Evolutionary conservation across 2,113 vertebrate genomes (phyloP), one percentile per base, ranked within the genome.

Genomic region (Colaptes auratus): DNA sequence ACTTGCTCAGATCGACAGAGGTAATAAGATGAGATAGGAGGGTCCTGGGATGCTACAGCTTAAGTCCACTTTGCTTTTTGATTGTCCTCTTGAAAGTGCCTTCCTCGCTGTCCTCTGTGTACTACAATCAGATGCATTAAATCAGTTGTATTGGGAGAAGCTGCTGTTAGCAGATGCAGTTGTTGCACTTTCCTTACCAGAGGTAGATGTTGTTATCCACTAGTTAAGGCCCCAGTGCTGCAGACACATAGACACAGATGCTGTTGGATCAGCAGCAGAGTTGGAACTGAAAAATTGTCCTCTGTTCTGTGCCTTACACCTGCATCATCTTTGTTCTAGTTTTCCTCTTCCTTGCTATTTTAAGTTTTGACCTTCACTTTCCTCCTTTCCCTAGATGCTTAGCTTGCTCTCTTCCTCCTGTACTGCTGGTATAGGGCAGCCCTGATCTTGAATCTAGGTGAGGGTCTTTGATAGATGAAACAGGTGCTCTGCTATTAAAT

Each of bases 1-100:
- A 96, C 98, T 99, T 96, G 99, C 98, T 95, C 98, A 99, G 96
- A 99, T 99, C 63, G 98, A 99, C 93, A 98, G 98, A 98, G 99
- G 99, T 99, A 95, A 97, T 93, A 65, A 58, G 60, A 75, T 67
- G 69, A 91, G 85, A 63, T 56, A 89, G 36, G 44, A 85, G 87
- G 39, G 60, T 66, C 42, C 53, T 10, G 48, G 69, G 28, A 76
- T 79, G 16, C 67, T 55, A 27, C 23, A 9, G 35, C 39, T 80
- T 76, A 92, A 74, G 48, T 77, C 53, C 30, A 5, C 65, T 94
- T 89, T 92, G 69, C 55, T 83, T 88, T 81, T 82, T 35, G n/a
- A 10, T 63, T 59, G 10, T 93, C 15, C 17, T 79, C 15, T 66
- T 74, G 25, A 42, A 84, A 88, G 46, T 65, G n/a, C 73, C 4